Percentiles rank a stretch among this genome's conserved stretches.
Evolutionary conservation across 2,888 invertebrate genomes (phyloP).

Genomic region (Scaptomyza flava): DNA sequence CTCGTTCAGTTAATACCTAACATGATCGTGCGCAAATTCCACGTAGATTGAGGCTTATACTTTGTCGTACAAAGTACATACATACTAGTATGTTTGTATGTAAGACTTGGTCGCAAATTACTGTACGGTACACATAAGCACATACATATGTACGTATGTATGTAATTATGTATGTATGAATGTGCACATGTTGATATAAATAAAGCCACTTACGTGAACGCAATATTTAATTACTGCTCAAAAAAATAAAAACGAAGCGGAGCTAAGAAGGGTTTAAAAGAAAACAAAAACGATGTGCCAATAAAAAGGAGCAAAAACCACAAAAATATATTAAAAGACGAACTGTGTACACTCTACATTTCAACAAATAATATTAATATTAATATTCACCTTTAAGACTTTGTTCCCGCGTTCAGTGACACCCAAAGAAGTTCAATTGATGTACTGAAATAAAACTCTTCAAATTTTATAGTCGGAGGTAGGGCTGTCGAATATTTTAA

Average conservation of each 20-base stretch:
- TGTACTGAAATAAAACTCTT: too few relatives aligned
- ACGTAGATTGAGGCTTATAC: slow-evolving; percentile 9
- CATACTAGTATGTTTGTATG: not conserved
- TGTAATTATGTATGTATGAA: not conserved
- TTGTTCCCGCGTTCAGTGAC: too few relatives aligned
- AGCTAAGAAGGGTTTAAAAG: slow-evolving; percentile 28
- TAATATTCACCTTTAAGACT: too few relatives aligned
- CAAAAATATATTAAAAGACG: not conserved
- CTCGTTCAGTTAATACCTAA: slow-evolving; percentile 45
- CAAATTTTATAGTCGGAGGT: too few relatives aligned
- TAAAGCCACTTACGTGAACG: slow-evolving; percentile 62
- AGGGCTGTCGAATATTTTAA: too few relatives aligned
- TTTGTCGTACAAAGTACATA: not conserved
- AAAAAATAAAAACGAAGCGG: slow-evolving; percentile 21
- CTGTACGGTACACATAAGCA: not conserved
- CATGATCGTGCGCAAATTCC: slow-evolving; percentile 52
- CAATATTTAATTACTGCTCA: slow-evolving; percentile 63
- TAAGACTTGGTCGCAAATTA: not conserved
- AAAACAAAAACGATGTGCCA: slow-evolving; percentile 13
- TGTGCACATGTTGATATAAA: slow-evolving; percentile 22
- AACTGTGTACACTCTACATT: not conserved
- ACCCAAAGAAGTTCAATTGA: too few relatives aligned
- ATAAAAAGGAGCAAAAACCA: slow-evolving; percentile 5
- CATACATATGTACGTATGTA: not conserved
- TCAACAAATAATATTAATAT: too few relatives aligned